A percentile compares a stretch with the other conserved stretches of the same genome.
Evolutionary conservation across 1,140 invertebrate species (phyloP).

Genomic region (Coenobita brevimanus): DNA sequence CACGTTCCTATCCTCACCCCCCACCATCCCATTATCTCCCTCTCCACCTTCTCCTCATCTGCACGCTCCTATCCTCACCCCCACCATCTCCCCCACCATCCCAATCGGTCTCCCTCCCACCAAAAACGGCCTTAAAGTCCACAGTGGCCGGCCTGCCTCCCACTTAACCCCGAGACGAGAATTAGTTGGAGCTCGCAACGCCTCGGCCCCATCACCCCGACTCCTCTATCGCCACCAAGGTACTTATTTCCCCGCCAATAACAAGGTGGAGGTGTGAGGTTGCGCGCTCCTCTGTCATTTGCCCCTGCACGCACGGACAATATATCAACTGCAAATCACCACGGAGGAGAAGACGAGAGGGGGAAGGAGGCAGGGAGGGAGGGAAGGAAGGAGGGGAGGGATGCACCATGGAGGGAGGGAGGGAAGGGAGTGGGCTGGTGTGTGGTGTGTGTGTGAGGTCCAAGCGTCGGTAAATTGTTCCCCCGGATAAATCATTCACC

Average conservation of each 20-base stretch:
- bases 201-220: constrained; percentile 34
- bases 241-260: constrained; percentile 52
- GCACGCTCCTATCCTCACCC: not conserved
- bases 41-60: constrained; percentile 13
- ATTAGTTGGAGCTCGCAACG: constrained; percentile 16
- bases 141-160: constrained; percentile 38
- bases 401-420: too few species aligned
- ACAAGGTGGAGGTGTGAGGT: constrained; percentile 49
- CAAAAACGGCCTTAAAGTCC: constrained; percentile 39
- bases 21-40: not conserved
- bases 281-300: constrained; percentile 46
- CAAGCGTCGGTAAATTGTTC: constrained; percentile 25
- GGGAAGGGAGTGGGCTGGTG: too few species aligned
- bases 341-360: not conserved
- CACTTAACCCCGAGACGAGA: constrained; percentile 42
- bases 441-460: too few species aligned
- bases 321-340: constrained; percentile 50
- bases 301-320: constrained; percentile 31
- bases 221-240: constrained; percentile 35
- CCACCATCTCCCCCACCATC: not conserved
- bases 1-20: not conserved
- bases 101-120: not conserved
- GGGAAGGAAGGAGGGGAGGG: too few species aligned
- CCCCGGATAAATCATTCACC: constrained; percentile 48
- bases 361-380: too few species aligned